phyloP scores from a whole-genome alignment of 2,888 invertebrate genomes.

The Clivina fossor region DNA sequence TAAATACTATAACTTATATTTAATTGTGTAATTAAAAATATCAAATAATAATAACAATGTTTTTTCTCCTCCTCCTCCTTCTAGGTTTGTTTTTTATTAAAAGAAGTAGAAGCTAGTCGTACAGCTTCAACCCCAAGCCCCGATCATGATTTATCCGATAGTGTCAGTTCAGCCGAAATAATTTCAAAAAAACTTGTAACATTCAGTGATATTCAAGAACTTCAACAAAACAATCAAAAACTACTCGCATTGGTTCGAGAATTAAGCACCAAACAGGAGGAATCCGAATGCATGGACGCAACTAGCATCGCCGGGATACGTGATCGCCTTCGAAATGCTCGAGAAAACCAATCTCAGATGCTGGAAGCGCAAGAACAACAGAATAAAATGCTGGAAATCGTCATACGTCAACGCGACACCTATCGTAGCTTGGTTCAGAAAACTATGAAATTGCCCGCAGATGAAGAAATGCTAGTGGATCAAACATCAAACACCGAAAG shows the following conservation, averaged over 20 bases:
- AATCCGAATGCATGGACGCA: constrained; percentile 70
- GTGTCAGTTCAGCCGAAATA: constrained; percentile 63
- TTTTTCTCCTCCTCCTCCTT: no score
- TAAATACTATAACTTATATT: neutral
- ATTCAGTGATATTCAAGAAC: constrained; percentile 83
- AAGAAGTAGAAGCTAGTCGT: constrained; percentile 81
- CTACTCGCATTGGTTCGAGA: constrained; percentile 81
- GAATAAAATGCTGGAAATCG: constrained; percentile 77
- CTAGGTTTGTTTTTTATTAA: constrained; percentile 68
- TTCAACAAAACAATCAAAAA: constrained; percentile 88
- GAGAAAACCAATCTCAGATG: constrained; percentile 72
- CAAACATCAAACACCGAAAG: constrained; percentile 42
- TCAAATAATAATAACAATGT: no score
- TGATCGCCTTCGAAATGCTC: constrained; percentile 65
- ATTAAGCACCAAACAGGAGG: constrained; percentile 81
- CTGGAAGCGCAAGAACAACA: constrained; percentile 77
- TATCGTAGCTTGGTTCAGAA: constrained; percentile 80
- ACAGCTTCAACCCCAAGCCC: constrained; percentile 65
- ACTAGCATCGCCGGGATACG: constrained; percentile 68
- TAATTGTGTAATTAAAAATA: neutral
- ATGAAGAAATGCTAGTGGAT: constrained; percentile 52
- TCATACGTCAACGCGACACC: constrained; percentile 84
- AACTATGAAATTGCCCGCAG: constrained; percentile 55
- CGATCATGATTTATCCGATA: constrained; percentile 61
- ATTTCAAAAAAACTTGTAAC: constrained; percentile 87